Evolutionary conservation across 2,113 vertebrate genomes (phyloP), one percentile per base, ranked within the genome.

Genomic region (Cepphus grylle): DNA sequence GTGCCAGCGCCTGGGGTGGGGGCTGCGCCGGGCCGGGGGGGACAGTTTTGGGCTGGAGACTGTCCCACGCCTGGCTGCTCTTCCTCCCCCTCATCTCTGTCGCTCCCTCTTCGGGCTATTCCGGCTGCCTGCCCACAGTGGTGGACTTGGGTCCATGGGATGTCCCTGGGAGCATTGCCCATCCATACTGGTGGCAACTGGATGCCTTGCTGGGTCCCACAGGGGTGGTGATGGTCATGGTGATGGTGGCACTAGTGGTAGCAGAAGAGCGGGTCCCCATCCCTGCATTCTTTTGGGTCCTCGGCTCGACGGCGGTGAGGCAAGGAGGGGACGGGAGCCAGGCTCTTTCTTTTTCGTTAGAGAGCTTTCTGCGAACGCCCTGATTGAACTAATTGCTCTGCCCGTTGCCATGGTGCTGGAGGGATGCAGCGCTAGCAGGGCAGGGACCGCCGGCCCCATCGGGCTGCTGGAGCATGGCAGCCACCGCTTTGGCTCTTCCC

Each of bases 361-460:
- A 29, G 53, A 90, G 79, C 47, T 79, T 87, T 84, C 55, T 76
- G 45, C 20, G 1, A 81, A 58, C 0, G 2, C 67, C 77, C 59
- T 86, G 88, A 73, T 70, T 62, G 86, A 92, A 86, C 92, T 92
- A 92, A 91, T 83, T 91, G 80, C 86, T 96, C 71, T 91, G 86
- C 92, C 76, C 3, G 69, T 95, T 97, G 86, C 81, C 90, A 87
- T 94, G 94, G 92, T 1, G 12, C 84, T 4, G 1, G 61, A 78
- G 61, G 66, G 80, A 94, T 87, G 85, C 85, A 36, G 82, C 5
- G 9, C 69, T 56, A 55, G 58, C 72, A 90, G 91, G 72, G 78
- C 94, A 3, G 19, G 94, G 70, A 88, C 86, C 15, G 11, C 19
- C 1, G 5, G 88, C 25, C 83, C 80, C 40, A 40, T 61, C 5